These are phyloP conservation scores for Bovichtus variegatus DNA, from an alignment of 2,797 vertebrate species.

Conservation along the genomic window DNA sequence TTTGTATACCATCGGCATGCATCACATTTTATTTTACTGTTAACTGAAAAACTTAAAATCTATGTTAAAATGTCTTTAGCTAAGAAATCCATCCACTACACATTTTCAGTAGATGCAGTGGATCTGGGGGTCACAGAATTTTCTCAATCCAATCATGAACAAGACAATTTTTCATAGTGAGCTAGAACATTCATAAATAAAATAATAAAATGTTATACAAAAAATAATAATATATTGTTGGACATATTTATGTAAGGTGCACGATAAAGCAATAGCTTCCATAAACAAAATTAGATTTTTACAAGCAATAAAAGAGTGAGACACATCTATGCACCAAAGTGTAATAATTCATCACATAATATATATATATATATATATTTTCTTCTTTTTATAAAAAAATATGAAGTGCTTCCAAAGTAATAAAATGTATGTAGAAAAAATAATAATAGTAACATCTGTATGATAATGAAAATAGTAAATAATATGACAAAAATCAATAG, in stretches of 20 bases:
- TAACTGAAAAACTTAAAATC: neutral
- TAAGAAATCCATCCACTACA: neutral
- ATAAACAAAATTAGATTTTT: neutral
- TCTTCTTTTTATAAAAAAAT: slow-evolving; percentile 40
- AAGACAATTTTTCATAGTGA: neutral
- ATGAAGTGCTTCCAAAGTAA: neutral
- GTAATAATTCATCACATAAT: neutral
- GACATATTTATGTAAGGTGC: neutral
- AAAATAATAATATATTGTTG: neutral
- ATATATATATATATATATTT: slow-evolving; percentile 18
- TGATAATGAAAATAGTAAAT: neutral
- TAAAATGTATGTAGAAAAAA: slow-evolving; percentile 17
- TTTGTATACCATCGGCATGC: neutral
- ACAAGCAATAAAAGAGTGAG: neutral
- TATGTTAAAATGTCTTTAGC: neutral
- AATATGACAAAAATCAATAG: neutral
- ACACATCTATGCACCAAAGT: neutral
- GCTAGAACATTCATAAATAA: neutral
- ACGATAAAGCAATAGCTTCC: neutral
- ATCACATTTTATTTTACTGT: neutral
- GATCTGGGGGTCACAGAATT: neutral
- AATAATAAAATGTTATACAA: neutral
- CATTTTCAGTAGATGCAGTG: neutral
- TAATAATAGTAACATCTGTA: neutral
- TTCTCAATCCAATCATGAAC: neutral